Base-by-base conservation (phyloP, 2,888 invertebrate genomes). In the Allophyes oxyacanthae region DNA sequence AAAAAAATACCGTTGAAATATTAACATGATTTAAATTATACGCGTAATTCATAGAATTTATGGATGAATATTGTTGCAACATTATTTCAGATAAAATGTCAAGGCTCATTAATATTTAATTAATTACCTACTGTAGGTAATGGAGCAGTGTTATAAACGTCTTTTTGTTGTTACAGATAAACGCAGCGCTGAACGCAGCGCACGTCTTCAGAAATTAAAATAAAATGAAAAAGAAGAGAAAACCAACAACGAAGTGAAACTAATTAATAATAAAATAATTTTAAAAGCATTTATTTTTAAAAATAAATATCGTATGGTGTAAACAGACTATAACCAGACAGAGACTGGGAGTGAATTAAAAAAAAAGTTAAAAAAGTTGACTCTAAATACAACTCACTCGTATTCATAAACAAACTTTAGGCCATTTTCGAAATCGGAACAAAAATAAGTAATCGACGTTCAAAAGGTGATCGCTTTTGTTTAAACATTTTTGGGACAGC, bases 171-270 rank as follows among this genome's bases (percentile, higher is more conserved):
- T 75, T 92, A 6, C 91, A 92, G 92, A 82, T 87, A 69, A 61
- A 65, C 38, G 50, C 44, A 44, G 58, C 14, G 11, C 15, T 87
- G 69, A 61, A 65, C 38, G 50, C 44, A 44, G 58, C 14, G 11
- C 15, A 25, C 46, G 53, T 45, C 45, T 48, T 41, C 51, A 45
- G 43, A 48, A 57, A 56, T 58, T 65, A 57, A 65, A 81, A 61
- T 86, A 92, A 87, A 88, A 93, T 92, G 93, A 91, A 86, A 91
- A 93, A 93, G 82, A 92, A 90, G 89, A 91, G 92, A 89, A 93
- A 92, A 89, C 76, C 79, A 62, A 83, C 70, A 61, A 32, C 37
- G 34, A 43, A 48, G 52, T 77, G 58, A 74, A 66, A 54, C 30
- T 25, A 30, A 55, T 55, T 20, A 33, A 52, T 13, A 13, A 33